Percentiles rank a stretch among this genome's conserved stretches.
Evolutionary conservation across 2,888 invertebrate species (phyloP).

Genomic region (Heliconius cydno): DNA sequence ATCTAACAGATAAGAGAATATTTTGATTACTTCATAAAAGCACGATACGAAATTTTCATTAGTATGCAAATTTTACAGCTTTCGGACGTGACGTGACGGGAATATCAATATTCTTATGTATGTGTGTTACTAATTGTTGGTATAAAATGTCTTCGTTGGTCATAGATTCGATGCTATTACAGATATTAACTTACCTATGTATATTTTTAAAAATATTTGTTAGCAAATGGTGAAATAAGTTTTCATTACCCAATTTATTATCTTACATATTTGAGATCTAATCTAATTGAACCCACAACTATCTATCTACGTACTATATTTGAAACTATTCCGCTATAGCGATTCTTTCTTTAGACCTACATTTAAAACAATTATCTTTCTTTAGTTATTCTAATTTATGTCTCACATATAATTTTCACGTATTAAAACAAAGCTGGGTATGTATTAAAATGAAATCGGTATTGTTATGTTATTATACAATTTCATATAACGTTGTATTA

Average conservation of each 20-base stretch:
- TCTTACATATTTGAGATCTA: too few relatives aligned
- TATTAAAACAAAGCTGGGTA: neutral
- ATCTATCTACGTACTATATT: neutral
- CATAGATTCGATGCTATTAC: neutral
- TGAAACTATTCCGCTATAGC: neutral
- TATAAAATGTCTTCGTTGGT: neutral
- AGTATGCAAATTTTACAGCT: conserved; percentile 26
- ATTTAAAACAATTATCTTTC: neutral
- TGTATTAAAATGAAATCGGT: conserved; percentile 1
- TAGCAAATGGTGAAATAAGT: too few relatives aligned
- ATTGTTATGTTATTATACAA: conserved; percentile 13
- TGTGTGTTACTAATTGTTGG: neutral
- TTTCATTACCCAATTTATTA: too few relatives aligned
- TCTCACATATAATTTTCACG: neutral
- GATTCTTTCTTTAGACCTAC: neutral
- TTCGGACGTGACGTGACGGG: neutral
- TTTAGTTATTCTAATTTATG: neutral
- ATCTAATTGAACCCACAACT: neutral
- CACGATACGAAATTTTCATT: conserved; percentile 1
- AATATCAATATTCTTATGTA: neutral
- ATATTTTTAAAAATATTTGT: too few relatives aligned
- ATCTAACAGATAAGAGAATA: conserved; percentile 8
- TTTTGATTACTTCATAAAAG: conserved; percentile 23
- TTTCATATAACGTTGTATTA: neutral
- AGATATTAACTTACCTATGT: too few relatives aligned